Percentiles rank a stretch among this genome's conserved stretches.
Evolutionary conservation across 2,888 invertebrate species (phyloP).

Genomic region (Xylota sylvarum): DNA sequence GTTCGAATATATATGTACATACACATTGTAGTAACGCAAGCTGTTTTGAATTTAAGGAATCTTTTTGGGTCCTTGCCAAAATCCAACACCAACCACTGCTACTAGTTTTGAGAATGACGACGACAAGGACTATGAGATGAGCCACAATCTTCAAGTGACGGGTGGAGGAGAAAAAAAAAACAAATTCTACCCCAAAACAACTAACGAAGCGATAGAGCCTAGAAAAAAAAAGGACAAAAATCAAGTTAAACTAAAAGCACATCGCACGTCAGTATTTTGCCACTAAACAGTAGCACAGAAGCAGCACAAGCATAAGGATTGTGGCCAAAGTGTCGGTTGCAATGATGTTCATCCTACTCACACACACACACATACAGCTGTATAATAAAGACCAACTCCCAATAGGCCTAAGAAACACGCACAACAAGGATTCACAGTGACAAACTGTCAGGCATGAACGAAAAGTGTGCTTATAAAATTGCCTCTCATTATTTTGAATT

Average conservation of each 20-base stretch:
- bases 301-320: constrained; percentile 43
- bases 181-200: constrained; percentile 26
- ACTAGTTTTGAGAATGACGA: constrained; percentile 11
- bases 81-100: constrained; percentile 40
- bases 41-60: constrained; percentile 75
- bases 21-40: constrained; percentile 72
- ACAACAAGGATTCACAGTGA: constrained; percentile 34
- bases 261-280: constrained; percentile 65
- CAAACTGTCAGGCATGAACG: constrained; percentile 41
- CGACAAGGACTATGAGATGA: constrained; percentile 41
- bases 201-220: constrained; percentile 28
- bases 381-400: constrained; percentile 53
- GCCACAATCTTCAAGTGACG: background rate
- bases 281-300: constrained; percentile 49
- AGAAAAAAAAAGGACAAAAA: constrained; percentile 29
- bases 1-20: constrained; percentile 59
- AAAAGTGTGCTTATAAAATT: constrained; percentile 58
- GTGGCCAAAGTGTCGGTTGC: constrained; percentile 30
- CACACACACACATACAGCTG: background rate
- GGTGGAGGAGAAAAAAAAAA: background rate
- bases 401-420: constrained; percentile 50
- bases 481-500: constrained; percentile 68
- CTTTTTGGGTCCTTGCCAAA: constrained; percentile 72
- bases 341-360: constrained; percentile 37
- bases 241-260: constrained; percentile 69